Conservation (phyloP, 1,140 invertebrate genomes). For the Neodiprion lecontei region DNA sequence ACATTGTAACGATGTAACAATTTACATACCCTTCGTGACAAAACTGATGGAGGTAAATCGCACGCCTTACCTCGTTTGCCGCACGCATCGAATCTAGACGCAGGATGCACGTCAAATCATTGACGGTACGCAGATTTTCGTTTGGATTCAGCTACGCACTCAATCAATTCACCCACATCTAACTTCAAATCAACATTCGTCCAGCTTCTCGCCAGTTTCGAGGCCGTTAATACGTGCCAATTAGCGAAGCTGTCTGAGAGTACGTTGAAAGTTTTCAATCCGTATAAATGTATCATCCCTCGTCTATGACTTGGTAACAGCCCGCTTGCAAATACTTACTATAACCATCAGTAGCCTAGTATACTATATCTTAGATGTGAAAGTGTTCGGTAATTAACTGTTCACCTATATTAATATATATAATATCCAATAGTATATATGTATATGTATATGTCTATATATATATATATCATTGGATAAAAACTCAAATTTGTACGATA, state of each 20-base stretch:
- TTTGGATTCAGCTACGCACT: not conserved
- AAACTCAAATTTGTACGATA: not conserved
- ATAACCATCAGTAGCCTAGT: constrained; percentile 40
- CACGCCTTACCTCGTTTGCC: constrained; percentile 3
- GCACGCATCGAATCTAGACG: not conserved
- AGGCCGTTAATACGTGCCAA: constrained; percentile 22
- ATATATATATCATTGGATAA: not conserved
- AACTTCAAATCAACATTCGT: constrained; percentile 12
- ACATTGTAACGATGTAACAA: constrained; percentile 36
- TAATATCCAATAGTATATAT: not conserved
- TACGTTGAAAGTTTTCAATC: constrained; percentile 21
- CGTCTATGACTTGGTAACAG: not conserved
- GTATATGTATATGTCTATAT: too few species aligned
- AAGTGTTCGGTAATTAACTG: constrained; percentile 30
- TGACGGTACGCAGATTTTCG: not conserved
- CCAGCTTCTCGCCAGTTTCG: constrained; percentile 18
- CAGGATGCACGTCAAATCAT: not conserved
- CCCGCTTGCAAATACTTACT: constrained; percentile 36
- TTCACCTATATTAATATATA: not conserved
- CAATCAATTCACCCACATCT: constrained; percentile 2
- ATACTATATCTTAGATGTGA: constrained; percentile 38
- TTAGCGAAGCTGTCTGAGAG: constrained; percentile 15
- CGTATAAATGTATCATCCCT: not conserved
- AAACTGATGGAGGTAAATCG: not conserved
- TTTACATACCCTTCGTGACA: constrained; percentile 21